Evolutionary conservation across 2,113 vertebrate species (phyloP).

Genomic region (Carassius auratus): DNA sequence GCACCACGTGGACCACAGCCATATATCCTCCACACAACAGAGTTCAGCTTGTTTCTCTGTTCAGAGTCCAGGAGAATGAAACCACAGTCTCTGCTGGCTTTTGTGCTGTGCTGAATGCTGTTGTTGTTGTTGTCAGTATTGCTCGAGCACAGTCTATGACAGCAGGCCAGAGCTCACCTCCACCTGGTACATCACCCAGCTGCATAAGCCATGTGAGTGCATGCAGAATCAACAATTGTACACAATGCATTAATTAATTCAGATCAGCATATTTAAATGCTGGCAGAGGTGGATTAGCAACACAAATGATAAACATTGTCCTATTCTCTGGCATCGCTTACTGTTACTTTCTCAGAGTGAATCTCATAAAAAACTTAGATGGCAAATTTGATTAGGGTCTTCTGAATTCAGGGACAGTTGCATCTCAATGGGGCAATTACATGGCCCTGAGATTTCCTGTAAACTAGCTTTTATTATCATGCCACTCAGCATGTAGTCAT

Average conservation of each 20-base stretch:
- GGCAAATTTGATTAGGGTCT: slow-evolving; percentile 17
- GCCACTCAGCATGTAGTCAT: background rate
- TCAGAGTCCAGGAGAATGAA: background rate
- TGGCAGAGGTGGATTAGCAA: background rate
- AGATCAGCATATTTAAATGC: background rate
- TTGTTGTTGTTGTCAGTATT: slow-evolving; percentile 14
- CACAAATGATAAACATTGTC: background rate
- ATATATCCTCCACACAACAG: background rate
- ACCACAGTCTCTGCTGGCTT: slow-evolving; percentile 16
- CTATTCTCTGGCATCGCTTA: background rate
- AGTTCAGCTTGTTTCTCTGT: background rate
- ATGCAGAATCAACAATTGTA: background rate
- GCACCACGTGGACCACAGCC: slow-evolving; percentile 25
- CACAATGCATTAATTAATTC: background rate
- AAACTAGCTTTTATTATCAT: background rate
- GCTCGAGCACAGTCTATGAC: slow-evolving; percentile 42
- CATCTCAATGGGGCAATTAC: slow-evolving; percentile 18
- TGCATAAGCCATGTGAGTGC: background rate
- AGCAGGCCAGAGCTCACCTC: slow-evolving; percentile 30
- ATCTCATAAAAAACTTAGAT: slow-evolving; percentile 47
- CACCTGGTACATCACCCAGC: background rate
- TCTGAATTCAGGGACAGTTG: slow-evolving; percentile 31
- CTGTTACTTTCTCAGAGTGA: slow-evolving; percentile 17
- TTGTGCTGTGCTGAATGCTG: slow-evolving; percentile 25
- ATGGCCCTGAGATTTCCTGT: slow-evolving; percentile 2